Evolutionary conservation across 92 coral and sea anemone genomes (phyloP), one percentile per base, ranked within the genome.

Genomic region (Meandrina meandrites): DNA sequence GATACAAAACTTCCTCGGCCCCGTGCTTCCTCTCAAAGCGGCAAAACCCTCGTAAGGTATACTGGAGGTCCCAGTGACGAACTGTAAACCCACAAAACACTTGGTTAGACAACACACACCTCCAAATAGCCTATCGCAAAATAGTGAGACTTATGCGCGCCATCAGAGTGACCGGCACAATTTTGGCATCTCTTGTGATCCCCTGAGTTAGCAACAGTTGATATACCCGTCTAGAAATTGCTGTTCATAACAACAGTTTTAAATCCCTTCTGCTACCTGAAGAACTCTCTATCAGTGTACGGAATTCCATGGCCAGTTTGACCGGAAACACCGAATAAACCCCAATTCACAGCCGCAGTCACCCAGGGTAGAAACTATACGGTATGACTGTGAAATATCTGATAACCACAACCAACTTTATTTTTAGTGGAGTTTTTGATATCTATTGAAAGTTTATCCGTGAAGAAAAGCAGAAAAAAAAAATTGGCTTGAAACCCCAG

Each of bases 1-100:
- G 62, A 97, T 97, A 56, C 98, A 97, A 81, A 97, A 97, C 92
- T 97, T 97, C 60, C 99, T 88, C 12, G 96, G 97, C 14, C 99
- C 98, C 74, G 99, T 97, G 79, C 99, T 97, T 1, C 99, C 99
- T 13, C 99, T 94, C 18, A 97, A 89, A 56, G 99, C 98, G 4
- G 98, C 96, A 83, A 97, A 97, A 21, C 99, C 99, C 83, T 97
- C 99, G 82, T 97, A 97, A 75, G 99, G 99, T 31, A 97, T 96
- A 77, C 99, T 97, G 28, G 99, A 97, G 12, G 99, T 97, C 13
- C 99, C 99, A 32, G 99, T 97, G 50, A 97, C 99, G 91, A 97
- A 97, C 99, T 97, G 77, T 1, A 75, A 76, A 74, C 6, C 19
- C 13, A 79, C n/a, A 80, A 68, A 24, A 62, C 31, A 57, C 48